phyloP scores from a whole-genome alignment of 2,797 vertebrate genomes.

The Hippoglossus hippoglossus region DNA sequence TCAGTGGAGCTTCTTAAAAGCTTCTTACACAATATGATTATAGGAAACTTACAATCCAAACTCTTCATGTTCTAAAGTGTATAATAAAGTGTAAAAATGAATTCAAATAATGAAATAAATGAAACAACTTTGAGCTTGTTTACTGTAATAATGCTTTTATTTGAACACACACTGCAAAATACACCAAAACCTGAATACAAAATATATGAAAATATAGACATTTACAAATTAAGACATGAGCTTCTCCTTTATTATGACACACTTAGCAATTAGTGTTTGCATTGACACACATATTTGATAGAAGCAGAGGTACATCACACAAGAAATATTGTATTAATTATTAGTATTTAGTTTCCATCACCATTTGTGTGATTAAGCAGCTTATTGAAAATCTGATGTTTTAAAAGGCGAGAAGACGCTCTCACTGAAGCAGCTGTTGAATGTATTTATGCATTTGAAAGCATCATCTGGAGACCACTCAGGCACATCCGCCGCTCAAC shows the following conservation, averaged over 20 bases:
- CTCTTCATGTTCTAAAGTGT: background rate
- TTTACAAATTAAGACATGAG: constrained; percentile 13
- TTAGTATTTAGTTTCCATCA: constrained; percentile 44
- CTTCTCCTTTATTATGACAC: constrained; percentile 27
- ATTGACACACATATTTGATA: constrained; percentile 13
- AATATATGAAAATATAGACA: constrained; percentile 34
- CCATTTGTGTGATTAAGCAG: constrained; percentile 37
- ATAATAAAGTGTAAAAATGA: too few species aligned
- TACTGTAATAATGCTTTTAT: constrained; percentile 6
- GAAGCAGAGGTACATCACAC: constrained; percentile 8
- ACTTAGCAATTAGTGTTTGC: constrained; percentile 5
- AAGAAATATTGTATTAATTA: background rate
- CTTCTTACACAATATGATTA: background rate
- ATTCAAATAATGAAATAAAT: background rate
- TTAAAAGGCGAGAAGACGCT: constrained; percentile 17
- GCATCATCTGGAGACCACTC: constrained; percentile 1
- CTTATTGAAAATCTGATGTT: constrained; percentile 21
- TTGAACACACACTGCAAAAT: constrained; percentile 9
- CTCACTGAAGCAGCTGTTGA: constrained; percentile 21
- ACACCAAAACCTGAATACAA: constrained; percentile 23
- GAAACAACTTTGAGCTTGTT: background rate
- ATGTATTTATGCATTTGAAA: constrained; percentile 4
- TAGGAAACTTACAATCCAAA: background rate
- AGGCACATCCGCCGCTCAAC: background rate
- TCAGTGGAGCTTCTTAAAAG: background rate